A percentile compares a stretch with the other conserved stretches of the same genome.
Evolutionary conservation across 2,113 vertebrate genomes (phyloP).

Genomic region (Phainopepla nitens): DNA sequence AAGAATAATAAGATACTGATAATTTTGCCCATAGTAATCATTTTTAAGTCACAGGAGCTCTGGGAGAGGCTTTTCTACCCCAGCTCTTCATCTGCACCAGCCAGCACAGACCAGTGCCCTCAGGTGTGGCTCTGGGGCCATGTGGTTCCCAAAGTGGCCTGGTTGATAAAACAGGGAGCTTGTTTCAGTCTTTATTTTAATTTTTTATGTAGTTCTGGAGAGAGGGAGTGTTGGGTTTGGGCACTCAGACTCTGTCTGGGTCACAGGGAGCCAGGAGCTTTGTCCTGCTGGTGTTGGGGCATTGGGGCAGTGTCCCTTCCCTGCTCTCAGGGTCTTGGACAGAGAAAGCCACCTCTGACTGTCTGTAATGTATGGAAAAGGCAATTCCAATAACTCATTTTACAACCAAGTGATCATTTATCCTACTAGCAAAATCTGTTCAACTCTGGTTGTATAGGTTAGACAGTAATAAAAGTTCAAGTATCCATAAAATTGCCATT

Average conservation of each 20-base stretch:
- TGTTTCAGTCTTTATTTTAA: neutral
- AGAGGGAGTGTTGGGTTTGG: neutral
- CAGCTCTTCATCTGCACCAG: neutral
- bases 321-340: neutral
- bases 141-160: neutral
- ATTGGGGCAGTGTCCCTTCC: neutral
- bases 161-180: neutral
- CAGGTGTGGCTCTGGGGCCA: neutral
- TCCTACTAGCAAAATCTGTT: conserved; percentile 56
- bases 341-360: neutral
- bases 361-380: neutral
- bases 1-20: neutral
- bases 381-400: conserved; percentile 53
- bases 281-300: neutral
- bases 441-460: conserved; percentile 50
- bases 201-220: neutral
- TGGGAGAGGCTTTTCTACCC: neutral
- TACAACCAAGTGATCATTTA: conserved; percentile 57
- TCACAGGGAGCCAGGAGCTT: neutral
- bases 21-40: neutral
- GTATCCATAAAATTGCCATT: conserved; percentile 65
- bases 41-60: neutral
- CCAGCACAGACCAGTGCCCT: neutral
- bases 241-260: neutral
- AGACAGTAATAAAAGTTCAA: conserved; percentile 64